Evolutionary conservation across 2,113 vertebrate genomes (phyloP).

Genomic region (Brachypteracias leptosomus): DNA sequence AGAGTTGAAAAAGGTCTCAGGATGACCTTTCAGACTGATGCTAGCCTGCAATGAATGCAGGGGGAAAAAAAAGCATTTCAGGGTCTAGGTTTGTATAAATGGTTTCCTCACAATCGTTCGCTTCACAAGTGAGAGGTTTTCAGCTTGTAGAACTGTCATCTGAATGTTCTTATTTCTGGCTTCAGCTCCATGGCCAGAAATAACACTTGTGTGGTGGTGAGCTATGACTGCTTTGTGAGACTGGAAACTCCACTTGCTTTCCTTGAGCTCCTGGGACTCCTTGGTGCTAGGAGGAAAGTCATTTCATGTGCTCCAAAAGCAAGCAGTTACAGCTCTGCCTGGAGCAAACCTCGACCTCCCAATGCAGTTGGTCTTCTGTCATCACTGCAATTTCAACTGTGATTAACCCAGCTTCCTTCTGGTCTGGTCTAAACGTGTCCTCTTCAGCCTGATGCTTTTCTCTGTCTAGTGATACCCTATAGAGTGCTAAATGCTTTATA

Average conservation of each 20-base stretch:
- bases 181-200: background rate
- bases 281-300: background rate
- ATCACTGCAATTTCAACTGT: background rate
- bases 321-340: background rate
- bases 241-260: background rate
- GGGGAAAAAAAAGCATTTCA: background rate
- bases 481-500: background rate
- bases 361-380: background rate
- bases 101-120: background rate
- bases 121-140: background rate
- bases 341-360: background rate
- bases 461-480: background rate
- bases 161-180: conserved; percentile 38
- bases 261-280: background rate
- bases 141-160: background rate
- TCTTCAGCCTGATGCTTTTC: background rate
- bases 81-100: background rate
- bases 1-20: background rate
- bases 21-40: background rate
- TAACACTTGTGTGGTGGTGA: background rate
- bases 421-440: background rate
- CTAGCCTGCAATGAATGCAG: background rate
- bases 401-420: background rate
- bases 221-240: background rate
- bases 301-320: background rate